These are phyloP conservation scores for Hippocampus abdominalis DNA, from an alignment of 2,113 vertebrate genomes.

Conservation along the genomic window DNA sequence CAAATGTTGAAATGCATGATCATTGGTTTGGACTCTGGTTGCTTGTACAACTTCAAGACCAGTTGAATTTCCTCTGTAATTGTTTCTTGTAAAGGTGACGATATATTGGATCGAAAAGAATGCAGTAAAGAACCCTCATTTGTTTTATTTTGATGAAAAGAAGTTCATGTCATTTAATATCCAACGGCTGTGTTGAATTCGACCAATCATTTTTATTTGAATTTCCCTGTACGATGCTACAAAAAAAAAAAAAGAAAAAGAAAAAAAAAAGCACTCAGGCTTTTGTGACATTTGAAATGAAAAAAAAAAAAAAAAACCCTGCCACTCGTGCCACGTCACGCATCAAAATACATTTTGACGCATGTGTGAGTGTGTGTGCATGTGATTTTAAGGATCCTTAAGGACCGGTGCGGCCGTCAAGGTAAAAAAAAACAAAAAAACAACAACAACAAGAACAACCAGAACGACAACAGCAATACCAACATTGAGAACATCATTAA, in stretches of 20 bases:
- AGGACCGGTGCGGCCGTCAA: constrained; percentile 92
- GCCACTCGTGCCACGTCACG: constrained; percentile 34
- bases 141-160: background rate
- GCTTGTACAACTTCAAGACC: background rate
- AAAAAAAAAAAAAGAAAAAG: background rate
- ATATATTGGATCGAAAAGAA: background rate
- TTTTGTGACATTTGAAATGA: constrained; percentile 10
- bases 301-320: constrained; percentile 22
- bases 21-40: background rate
- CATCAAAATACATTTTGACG: constrained; percentile 50
- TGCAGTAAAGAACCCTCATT: constrained; percentile 36
- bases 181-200: constrained; percentile 16
- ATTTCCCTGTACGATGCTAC: constrained; percentile 39
- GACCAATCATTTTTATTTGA: constrained; percentile 20
- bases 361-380: constrained; percentile 13
- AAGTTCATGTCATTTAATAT: background rate
- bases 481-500: constrained; percentile 83
- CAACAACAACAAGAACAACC: constrained; percentile 61
- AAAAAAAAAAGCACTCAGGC: constrained; percentile 15
- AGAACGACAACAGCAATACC: constrained; percentile 61
- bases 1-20: no score
- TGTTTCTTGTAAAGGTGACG: background rate
- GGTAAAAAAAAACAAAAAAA: constrained; percentile 81
- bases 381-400: constrained; percentile 65
- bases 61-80: background rate